Conservation (phyloP, 2,888 invertebrate species). For the Mythimna vitellina region DNA sequence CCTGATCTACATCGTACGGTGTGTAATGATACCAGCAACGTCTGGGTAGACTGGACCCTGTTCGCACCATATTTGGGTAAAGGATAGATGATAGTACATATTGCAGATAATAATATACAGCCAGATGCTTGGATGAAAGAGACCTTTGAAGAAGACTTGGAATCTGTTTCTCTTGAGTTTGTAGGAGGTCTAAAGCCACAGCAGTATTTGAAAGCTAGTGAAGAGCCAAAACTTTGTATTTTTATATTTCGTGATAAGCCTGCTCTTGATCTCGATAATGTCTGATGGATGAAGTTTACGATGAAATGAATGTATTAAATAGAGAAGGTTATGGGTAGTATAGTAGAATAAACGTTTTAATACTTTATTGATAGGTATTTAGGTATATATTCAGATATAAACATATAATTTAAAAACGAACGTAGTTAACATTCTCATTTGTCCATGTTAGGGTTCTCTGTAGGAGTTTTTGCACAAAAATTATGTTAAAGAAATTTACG, state of each 20-base stretch:
- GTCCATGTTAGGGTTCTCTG: background rate
- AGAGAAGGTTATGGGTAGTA: background rate
- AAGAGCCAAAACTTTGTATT: background rate
- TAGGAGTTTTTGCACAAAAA: background rate
- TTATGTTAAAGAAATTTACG: background rate
- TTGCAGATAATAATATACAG: background rate
- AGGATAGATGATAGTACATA: constrained; percentile 3
- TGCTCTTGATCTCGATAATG: background rate
- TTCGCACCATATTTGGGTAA: constrained; percentile 31
- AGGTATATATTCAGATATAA: too few species aligned
- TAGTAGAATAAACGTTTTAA: too few species aligned
- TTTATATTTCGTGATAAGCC: background rate
- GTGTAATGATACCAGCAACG: constrained; percentile 22
- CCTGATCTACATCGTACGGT: constrained; percentile 34
- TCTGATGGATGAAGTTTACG: background rate
- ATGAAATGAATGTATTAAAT: background rate
- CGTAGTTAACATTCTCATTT: background rate
- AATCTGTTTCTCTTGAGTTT: background rate
- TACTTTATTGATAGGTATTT: too few species aligned
- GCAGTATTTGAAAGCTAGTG: background rate
- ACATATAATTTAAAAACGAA: background rate
- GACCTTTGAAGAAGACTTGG: background rate
- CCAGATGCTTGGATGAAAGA: background rate
- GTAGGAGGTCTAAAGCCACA: background rate
- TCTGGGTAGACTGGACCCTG: constrained; percentile 12